Base-by-base conservation (phyloP, 2,888 invertebrate genomes). In the Heliconius hortense region DNA sequence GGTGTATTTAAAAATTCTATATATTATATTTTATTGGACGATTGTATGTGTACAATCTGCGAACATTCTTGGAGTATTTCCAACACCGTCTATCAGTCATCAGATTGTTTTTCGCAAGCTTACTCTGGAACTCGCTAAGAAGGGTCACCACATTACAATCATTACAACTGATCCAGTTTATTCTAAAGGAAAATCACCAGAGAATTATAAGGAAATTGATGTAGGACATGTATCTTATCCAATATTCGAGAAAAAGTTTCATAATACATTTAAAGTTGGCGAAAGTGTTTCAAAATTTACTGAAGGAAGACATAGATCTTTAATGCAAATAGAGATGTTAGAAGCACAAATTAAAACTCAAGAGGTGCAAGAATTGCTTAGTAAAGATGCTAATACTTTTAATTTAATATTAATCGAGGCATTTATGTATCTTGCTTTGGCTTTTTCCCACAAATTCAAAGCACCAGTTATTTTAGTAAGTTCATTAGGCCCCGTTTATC, bases 131-230 rank as follows among this genome's bases (percentile, higher is more conserved):
- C 80, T 94, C 11, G 82, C 85, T 0, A 85, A 80, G 69, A 83
- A 88, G 1, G 94, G 93, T 0, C 94, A 94, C 73, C 85, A 93
- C 68, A 76, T 94, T 0, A 84, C 88, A 0, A 82, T 90, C 0
- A 79, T 92, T 1, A 91, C 93, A 2, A 60, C 94, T 13, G 80
- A 91, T 74, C 90, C 92, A 1, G 83, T 81, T 7, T 88, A 82
- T 43, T 80, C 83, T 0, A 81, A 85, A 74, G 84, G 82, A 7
- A 60, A 81, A 59, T 39, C 81, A 2, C 86, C 84, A 1, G 59
- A 60, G 5, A 93, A 90, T 74, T 82, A 89, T 5, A 89, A 83
- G 4, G 90, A 92, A 84, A 89, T 93, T 8, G 84, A 89, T 48
- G 72, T 89, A 0, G 82, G 88, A n/a, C 83, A 85, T 62, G 13